These are phyloP conservation scores for Pteromalus puparum DNA, from an alignment of 1,140 invertebrate genomes.

Conservation along the genomic window DNA sequence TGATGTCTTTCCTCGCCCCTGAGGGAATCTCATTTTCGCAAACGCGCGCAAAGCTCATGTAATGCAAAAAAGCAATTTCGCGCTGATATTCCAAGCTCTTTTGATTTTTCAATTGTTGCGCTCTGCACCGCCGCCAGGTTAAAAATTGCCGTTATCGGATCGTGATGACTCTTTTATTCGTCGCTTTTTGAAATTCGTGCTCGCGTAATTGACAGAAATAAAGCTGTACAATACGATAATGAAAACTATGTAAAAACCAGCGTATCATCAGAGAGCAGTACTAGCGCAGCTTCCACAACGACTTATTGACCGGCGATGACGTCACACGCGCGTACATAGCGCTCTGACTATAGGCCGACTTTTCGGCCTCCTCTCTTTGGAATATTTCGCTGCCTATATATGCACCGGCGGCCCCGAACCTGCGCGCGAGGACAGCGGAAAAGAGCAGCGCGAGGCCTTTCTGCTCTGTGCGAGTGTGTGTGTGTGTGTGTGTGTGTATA, in stretches of 20 bases:
- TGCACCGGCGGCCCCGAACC: background rate
- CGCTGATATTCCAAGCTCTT: too few relatives aligned
- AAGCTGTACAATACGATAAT: too few relatives aligned
- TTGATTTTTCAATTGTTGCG: too few relatives aligned
- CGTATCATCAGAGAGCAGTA: too few relatives aligned
- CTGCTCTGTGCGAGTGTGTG: background rate
- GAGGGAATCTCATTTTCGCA: background rate
- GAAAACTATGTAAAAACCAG: too few relatives aligned
- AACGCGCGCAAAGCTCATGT: background rate
- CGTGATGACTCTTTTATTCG: too few relatives aligned
- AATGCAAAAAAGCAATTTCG: background rate
- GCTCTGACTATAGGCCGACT: background rate
- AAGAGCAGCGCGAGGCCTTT: slow-evolving; percentile 7
- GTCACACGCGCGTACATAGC: background rate
- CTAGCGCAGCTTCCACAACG: background rate
- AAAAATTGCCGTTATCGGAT: too few relatives aligned
- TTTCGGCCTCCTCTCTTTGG: background rate
- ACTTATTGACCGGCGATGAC: slow-evolving; percentile 41
- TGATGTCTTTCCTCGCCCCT: background rate
- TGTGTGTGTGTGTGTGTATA: background rate
- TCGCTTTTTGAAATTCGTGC: too few relatives aligned
- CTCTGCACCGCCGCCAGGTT: too few relatives aligned
- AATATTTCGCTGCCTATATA: slow-evolving; percentile 3
- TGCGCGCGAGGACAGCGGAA: background rate
- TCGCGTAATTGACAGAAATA: too few relatives aligned